Conservation (phyloP, 1,140 invertebrate genomes). For the Propsilocerus akamusi region DNA sequence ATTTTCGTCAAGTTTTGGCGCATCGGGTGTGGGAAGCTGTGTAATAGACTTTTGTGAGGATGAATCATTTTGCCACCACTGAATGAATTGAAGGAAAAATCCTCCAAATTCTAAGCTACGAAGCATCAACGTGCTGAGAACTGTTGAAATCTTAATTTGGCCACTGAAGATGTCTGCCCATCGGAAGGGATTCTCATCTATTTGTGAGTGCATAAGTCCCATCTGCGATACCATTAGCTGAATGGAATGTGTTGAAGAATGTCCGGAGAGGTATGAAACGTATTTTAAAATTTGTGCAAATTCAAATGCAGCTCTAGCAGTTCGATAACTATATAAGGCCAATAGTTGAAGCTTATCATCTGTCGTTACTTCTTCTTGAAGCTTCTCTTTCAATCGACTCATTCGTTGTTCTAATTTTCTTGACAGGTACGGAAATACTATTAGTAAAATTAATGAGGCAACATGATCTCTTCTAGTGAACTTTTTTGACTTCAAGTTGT, state of each 20-base stretch:
- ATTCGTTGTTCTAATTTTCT: neutral
- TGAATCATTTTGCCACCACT: constrained; percentile 22
- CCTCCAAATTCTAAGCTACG: constrained; percentile 19
- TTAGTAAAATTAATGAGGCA: neutral
- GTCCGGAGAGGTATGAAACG: constrained; percentile 17
- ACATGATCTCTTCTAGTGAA: neutral
- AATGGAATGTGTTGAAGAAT: constrained; percentile 19
- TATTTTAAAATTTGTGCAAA: constrained; percentile 10
- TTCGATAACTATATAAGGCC: neutral
- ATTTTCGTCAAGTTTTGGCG: constrained; percentile 7
- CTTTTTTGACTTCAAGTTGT: constrained; percentile 11
- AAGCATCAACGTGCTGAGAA: constrained; percentile 17
- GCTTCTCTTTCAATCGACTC: neutral
- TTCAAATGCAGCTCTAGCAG: neutral
- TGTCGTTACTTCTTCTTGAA: neutral
- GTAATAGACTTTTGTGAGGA: constrained; percentile 15
- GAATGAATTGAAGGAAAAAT: constrained; percentile 22
- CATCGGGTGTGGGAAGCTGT: constrained; percentile 13
- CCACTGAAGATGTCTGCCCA: constrained; percentile 17
- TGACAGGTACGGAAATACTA: neutral
- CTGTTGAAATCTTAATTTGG: constrained; percentile 12
- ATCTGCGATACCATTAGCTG: constrained; percentile 9
- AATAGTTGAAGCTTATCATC: neutral
- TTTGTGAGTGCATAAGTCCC: neutral
- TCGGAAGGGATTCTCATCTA: constrained; percentile 14